Evolutionary conservation across 2,797 vertebrate species (phyloP).

Genomic region (Micromesistius poutassou): DNA sequence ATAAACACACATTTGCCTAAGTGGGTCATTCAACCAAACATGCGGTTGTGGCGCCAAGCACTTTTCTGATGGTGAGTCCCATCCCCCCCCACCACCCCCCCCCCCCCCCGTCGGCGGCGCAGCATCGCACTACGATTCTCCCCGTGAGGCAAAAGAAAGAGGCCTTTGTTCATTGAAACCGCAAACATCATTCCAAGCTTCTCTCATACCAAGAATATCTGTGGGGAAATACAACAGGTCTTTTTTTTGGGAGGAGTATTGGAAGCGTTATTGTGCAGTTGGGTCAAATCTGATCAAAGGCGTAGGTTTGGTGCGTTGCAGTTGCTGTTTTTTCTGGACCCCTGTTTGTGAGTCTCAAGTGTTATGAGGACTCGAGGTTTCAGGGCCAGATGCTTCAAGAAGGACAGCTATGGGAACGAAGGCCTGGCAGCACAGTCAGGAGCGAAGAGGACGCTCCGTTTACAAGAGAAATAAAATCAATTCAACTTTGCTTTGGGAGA

Average conservation of each 20-base stretch:
- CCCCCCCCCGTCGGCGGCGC: neutral
- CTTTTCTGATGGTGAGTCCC: neutral
- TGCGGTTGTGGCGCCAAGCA: constrained; percentile 36
- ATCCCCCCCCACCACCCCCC: too few species aligned
- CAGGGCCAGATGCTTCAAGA: constrained; percentile 46
- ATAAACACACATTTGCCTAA: neutral
- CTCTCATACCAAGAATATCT: neutral
- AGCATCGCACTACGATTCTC: neutral
- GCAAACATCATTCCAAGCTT: neutral
- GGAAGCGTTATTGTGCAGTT: neutral
- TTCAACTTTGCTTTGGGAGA: constrained; percentile 2
- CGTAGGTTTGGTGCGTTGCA: neutral
- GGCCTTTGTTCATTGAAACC: constrained; percentile 32
- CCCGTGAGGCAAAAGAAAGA: constrained; percentile 31
- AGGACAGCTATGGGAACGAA: neutral
- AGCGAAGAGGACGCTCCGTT: constrained; percentile 36
- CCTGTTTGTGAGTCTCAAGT: constrained; percentile 18
- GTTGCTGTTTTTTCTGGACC: neutral
- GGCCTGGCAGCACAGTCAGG: neutral
- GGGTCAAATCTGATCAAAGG: neutral
- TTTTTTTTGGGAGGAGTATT: constrained; percentile 1
- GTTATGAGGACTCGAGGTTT: constrained; percentile 46
- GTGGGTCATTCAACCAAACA: constrained; percentile 43
- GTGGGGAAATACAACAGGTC: neutral
- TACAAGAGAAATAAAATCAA: constrained; percentile 45